Percentiles rank a stretch among this genome's conserved stretches.
Evolutionary conservation across 2,888 invertebrate genomes (phyloP).

Genomic region (Plebejus melissa): DNA sequence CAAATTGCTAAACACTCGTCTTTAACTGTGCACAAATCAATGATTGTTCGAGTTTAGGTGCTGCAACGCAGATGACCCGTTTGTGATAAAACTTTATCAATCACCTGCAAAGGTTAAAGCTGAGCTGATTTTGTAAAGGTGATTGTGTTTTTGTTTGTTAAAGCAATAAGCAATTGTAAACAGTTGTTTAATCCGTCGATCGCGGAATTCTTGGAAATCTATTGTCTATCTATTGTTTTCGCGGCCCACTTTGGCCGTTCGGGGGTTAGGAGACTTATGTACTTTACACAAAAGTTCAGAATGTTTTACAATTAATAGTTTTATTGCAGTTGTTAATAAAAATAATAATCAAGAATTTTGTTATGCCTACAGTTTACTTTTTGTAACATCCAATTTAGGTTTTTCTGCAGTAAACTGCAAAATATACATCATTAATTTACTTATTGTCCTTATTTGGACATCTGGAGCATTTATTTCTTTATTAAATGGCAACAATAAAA

Average conservation of each 20-base stretch:
- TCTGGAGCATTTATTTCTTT: background rate
- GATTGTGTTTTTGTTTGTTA: background rate
- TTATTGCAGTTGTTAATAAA: background rate
- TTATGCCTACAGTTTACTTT: too few species aligned
- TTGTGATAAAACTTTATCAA: conserved; percentile 8
- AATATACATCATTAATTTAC: background rate
- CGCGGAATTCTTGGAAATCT: too few species aligned
- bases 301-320: background rate
- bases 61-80: conserved; percentile 2
- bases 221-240: too few species aligned
- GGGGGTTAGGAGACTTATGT: background rate
- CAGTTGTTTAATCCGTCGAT: background rate
- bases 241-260: too few species aligned
- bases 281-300: background rate
- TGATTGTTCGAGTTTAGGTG: conserved; percentile 12
- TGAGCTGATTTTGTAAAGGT: background rate
- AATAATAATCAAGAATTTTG: too few species aligned
- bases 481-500: background rate
- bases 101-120: conserved; percentile 15
- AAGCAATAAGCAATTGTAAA: background rate
- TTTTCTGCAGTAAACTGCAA: background rate
- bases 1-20: conserved; percentile 6
- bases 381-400: too few species aligned
- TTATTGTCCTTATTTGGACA: background rate
- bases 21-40: background rate